Base-by-base conservation (phyloP, 2,888 invertebrate species). In the Drosophila peninsularis region DNA sequence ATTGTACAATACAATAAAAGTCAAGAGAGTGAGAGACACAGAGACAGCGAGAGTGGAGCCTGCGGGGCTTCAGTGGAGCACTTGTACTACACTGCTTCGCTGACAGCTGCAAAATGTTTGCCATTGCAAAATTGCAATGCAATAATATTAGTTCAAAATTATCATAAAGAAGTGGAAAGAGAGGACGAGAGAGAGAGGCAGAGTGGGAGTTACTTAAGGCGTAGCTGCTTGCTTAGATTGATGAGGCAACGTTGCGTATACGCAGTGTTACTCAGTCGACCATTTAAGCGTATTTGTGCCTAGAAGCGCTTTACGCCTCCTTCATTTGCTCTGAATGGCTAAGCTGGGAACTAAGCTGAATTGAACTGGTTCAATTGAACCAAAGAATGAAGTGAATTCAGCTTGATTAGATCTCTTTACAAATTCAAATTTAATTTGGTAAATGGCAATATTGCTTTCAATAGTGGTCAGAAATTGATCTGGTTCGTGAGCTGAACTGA, bases 101-200 rank as follows among this genome's bases (percentile, higher is more conserved):
- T 74, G 78, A 68, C 69, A 66, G 70, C 71, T 65, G 71, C 77
- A 79, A 65, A 88, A 82, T 83, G 86, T 88, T 83, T 80, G 72
- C 88, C 75, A 77, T 85, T 85, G 72, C 53, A 79, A 72, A 47
- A 77, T 71, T 72, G 72, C 83, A 82, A 78, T 72, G 86, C 78
- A 78, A 82, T 80, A 88, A 88, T 80, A 85, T 77, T 88, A 68
- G 75, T 75, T 56, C 66, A 71, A 78, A 87, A 83, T 87, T 81
- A 83, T 80, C 72, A 80, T 80, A 68, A 73, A 76, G 74, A 69
- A 39, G n/a, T 14, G 41, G 32, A 24, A 9, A 71, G 65, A 39
- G n/a, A 11, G 41, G 27, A 21, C 5, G 9, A 30, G 27, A 7
- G 27, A 30, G 2, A 7, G 14, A 3, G 11, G 6, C 17, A n/a